phyloP scores from a whole-genome alignment of 2,888 invertebrate genomes.

The Stegophylla sp. region DNA sequence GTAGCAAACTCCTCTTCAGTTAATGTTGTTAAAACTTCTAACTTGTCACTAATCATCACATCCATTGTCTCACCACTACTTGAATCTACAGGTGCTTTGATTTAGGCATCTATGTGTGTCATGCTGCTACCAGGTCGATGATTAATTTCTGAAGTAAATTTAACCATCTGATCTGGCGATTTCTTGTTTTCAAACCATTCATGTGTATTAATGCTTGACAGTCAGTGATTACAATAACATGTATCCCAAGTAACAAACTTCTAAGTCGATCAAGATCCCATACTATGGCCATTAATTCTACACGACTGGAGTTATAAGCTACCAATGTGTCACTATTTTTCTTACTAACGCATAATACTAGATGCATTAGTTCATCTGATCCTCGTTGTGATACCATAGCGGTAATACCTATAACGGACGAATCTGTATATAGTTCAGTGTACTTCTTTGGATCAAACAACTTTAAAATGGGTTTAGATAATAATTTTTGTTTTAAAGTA shows the following conservation, averaged over 20 bases:
- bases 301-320: constrained; percentile 62
- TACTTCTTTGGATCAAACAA: constrained; percentile 62
- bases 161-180: constrained; percentile 61
- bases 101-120: constrained; percentile 42
- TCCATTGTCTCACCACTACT: neutral
- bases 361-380: constrained; percentile 59
- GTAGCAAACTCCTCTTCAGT: neutral
- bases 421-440: constrained; percentile 60
- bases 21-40: constrained; percentile 1
- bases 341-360: constrained; percentile 61
- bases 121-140: constrained; percentile 27
- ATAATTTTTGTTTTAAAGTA: constrained; percentile 49
- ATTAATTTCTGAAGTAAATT: constrained; percentile 46
- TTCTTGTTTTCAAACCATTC: constrained; percentile 61
- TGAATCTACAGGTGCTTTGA: constrained; percentile 37
- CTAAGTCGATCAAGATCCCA: constrained; percentile 51
- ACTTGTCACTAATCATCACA: neutral
- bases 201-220: constrained; percentile 62
- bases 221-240: constrained; percentile 62
- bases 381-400: constrained; percentile 62
- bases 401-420: constrained; percentile 60
- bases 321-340: constrained; percentile 59
- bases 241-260: constrained; percentile 57
- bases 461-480: constrained; percentile 62
- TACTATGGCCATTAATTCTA: constrained; percentile 61